phyloP scores from a whole-genome alignment of 1,140 invertebrate species.

The Arion vulgaris region DNA sequence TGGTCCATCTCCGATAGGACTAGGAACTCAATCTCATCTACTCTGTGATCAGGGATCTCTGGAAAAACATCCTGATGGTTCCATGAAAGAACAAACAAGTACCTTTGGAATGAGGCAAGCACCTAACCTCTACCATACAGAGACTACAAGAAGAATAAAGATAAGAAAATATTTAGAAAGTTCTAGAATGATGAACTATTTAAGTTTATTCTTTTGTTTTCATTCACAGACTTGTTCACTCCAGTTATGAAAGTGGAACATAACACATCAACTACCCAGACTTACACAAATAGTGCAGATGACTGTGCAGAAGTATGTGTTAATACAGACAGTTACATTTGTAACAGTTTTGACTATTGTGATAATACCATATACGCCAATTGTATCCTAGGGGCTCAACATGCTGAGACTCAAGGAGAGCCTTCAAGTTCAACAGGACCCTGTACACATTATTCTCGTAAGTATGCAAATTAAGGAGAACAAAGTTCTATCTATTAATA shows the following conservation, averaged over 20 bases:
- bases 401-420: background rate
- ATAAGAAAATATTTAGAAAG: no score
- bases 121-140: no score
- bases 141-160: no score
- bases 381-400: background rate
- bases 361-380: background rate
- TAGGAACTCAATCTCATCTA: no score
- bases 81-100: no score
- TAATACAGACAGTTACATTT: background rate
- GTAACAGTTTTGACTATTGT: conserved; percentile 36
- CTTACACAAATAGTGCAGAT: background rate
- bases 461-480: conserved; percentile 6
- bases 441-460: conserved; percentile 28
- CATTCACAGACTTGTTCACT: background rate
- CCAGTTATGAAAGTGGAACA: background rate
- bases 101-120: no score
- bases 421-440: background rate
- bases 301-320: conserved; percentile 28
- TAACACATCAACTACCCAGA: conserved; percentile 3
- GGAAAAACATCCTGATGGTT: no score
- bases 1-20: no score
- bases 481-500: background rate
- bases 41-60: no score
- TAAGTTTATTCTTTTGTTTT: background rate
- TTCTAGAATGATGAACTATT: no score